A percentile compares a stretch with the other conserved stretches of the same genome.
These are phyloP conservation scores for Sylvietta virens DNA, from an alignment of 2,113 vertebrate species.

Conservation along the genomic window DNA sequence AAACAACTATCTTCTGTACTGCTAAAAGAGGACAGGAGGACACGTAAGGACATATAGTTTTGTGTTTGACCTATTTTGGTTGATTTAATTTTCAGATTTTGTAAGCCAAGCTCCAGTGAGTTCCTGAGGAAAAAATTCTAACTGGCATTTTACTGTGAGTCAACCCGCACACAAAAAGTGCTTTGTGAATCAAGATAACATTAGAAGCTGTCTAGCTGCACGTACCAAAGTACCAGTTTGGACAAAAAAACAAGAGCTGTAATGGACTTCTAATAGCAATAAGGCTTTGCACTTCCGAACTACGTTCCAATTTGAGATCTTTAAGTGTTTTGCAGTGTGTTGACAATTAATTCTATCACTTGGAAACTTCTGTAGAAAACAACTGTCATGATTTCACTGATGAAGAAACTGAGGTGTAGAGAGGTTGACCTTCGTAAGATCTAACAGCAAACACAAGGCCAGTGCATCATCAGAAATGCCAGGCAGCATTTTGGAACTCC, in stretches of 20 bases:
- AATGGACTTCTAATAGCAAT: slow-evolving; percentile 4
- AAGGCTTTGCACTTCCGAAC: background rate
- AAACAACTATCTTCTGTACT: slow-evolving; percentile 46
- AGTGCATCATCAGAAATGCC: background rate
- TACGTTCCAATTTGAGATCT: background rate
- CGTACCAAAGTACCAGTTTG: slow-evolving; percentile 26
- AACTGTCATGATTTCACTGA: background rate
- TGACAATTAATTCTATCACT: background rate
- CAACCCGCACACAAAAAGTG: slow-evolving; percentile 67
- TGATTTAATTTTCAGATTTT: slow-evolving; percentile 77
- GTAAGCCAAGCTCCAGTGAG: slow-evolving; percentile 74
- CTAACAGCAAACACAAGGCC: background rate
- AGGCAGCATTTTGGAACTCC: background rate
- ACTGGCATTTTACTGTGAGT: slow-evolving; percentile 74
- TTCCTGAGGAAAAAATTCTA: slow-evolving; percentile 72
- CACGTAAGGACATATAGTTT: slow-evolving; percentile 75
- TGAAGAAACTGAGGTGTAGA: background rate
- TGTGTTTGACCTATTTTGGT: slow-evolving; percentile 75
- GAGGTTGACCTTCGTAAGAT: background rate
- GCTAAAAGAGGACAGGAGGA: slow-evolving; percentile 69
- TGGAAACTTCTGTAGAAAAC: background rate
- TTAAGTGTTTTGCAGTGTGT: background rate
- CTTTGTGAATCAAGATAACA: slow-evolving; percentile 69
- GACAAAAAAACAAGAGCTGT: slow-evolving; percentile 8
- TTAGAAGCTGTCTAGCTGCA: slow-evolving; percentile 59